A percentile compares a stretch with the other conserved stretches of the same genome.
phyloP scores from a whole-genome alignment of 1,140 invertebrate genomes.

The Caenorhabditis inopinata region DNA sequence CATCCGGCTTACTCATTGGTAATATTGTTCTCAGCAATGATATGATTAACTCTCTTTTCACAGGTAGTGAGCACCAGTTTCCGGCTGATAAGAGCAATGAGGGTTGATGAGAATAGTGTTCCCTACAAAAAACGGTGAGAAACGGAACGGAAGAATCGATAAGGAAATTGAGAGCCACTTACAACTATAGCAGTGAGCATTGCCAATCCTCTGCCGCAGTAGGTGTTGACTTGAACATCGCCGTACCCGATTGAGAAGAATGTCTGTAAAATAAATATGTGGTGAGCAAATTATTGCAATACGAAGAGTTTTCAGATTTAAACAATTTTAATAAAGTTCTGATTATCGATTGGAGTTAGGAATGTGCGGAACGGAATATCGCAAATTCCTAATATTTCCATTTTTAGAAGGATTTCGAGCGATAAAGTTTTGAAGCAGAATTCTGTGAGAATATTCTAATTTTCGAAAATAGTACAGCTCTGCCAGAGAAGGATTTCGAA shows the following conservation, averaged over 20 bases:
- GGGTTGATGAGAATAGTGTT: constrained; percentile 57
- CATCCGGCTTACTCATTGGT: constrained; percentile 33
- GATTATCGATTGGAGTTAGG: background rate
- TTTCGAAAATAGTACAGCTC: too few species aligned
- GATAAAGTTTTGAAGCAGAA: too few species aligned
- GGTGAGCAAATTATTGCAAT: too few species aligned
- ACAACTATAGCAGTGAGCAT: constrained; percentile 98
- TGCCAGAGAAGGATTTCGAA: too few species aligned
- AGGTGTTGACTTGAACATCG: constrained; percentile 98
- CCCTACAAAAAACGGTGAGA: constrained; percentile 48
- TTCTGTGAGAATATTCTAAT: too few species aligned
- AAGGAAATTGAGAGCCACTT: constrained; percentile 60
- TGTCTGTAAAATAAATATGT: too few species aligned
- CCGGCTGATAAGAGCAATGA: constrained; percentile 58
- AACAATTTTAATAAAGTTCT: background rate
- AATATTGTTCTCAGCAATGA: constrained; percentile 61
- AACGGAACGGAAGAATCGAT: background rate
- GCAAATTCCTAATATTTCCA: too few species aligned
- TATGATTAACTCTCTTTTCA: constrained; percentile 58
- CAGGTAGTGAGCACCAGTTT: constrained; percentile 53
- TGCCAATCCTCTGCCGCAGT: constrained; percentile 94
- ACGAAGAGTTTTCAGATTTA: constrained; percentile 6
- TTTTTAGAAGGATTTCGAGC: too few species aligned
- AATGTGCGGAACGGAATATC: background rate
- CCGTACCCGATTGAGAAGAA: constrained; percentile 75